A percentile compares a stretch with the other conserved stretches of the same genome.
Evolutionary conservation across 2,888 invertebrate species (phyloP).

Genomic region (Polietes domitor): DNA sequence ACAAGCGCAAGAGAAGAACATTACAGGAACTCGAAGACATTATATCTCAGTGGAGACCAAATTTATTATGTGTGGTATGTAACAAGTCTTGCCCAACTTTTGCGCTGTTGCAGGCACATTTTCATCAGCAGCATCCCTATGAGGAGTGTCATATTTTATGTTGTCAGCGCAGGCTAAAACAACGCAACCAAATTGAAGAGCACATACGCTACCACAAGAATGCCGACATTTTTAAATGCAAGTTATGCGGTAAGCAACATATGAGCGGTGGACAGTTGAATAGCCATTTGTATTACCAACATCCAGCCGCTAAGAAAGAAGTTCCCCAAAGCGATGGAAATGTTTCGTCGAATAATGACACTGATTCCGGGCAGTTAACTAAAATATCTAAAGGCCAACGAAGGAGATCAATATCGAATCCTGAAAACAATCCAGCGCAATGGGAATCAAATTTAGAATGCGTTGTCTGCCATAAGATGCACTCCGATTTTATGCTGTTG

Average conservation of each 20-base stretch:
- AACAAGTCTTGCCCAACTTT: background rate
- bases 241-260: background rate
- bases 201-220: background rate
- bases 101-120: background rate
- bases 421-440: conserved; percentile 1
- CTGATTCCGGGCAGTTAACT: conserved; percentile 28
- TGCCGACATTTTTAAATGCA: background rate
- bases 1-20: background rate
- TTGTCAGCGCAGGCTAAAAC: background rate
- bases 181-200: background rate
- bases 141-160: background rate
- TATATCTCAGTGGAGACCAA: background rate
- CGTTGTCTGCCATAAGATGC: conserved; percentile 52
- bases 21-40: background rate
- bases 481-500: conserved; percentile 59
- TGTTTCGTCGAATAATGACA: too few relatives aligned
- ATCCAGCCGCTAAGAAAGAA: conserved; percentile 18
- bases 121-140: background rate
- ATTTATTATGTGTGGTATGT: background rate
- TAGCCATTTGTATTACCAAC: background rate
- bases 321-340: too few relatives aligned
- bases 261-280: background rate
- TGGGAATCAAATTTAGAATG: conserved; percentile 66
- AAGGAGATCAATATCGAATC: too few relatives aligned
- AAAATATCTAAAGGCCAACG: conserved; percentile 63